Evolutionary conservation across 1,140 invertebrate genomes (phyloP), one percentile per base, ranked within the genome.

Genomic region (Drosophila pseudoananassae): DNA sequence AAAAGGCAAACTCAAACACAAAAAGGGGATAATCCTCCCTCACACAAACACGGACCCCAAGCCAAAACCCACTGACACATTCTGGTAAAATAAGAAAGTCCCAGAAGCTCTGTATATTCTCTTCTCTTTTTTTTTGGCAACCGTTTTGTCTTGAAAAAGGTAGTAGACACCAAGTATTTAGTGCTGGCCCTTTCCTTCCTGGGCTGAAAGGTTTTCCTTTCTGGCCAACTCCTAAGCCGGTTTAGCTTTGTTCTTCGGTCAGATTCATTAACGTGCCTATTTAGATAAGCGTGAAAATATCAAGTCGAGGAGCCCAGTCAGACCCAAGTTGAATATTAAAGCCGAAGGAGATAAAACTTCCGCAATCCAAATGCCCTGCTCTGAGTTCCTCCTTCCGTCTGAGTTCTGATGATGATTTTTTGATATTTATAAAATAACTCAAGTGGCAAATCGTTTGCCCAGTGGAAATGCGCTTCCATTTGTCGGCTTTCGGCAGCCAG

Each of bases 391-490:
- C 43, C 9, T 3, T 46, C 43, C 9, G 12, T 47, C 56, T 46
- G 52, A 64, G 68, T 63, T 60, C 66, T 76, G 68, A 60, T 81
- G 78, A 82, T 82, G 82, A 85, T 78, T 82, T 88, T 65, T 78
- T 71, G 78, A 91, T 85, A 82, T 90, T 85, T 85, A 89, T 75
- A 89, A 69, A 89, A 74, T 64, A 85, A 90, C 75, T 91, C 78
- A 90, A 89, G 89, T 90, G 89, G 84, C 80, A 91, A 89, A 91
- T 91, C 89, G 89, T 84, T 91, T 91, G 83, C 83, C 82, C 89
- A 91, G 80, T 90, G 85, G 60, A 81, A 90, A 81, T 78, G 82
- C 70, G 78, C 75, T 68, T 66, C 75, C 81, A 82, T 90, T 90
- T 76, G 71, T 78, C 61, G 82, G 88, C 73, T 87, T 53, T 65